A percentile compares a stretch with the other conserved stretches of the same genome.
Evolutionary conservation across 2,113 vertebrate genomes (phyloP).

Genomic region (Phrynocephalus versicolor): DNA sequence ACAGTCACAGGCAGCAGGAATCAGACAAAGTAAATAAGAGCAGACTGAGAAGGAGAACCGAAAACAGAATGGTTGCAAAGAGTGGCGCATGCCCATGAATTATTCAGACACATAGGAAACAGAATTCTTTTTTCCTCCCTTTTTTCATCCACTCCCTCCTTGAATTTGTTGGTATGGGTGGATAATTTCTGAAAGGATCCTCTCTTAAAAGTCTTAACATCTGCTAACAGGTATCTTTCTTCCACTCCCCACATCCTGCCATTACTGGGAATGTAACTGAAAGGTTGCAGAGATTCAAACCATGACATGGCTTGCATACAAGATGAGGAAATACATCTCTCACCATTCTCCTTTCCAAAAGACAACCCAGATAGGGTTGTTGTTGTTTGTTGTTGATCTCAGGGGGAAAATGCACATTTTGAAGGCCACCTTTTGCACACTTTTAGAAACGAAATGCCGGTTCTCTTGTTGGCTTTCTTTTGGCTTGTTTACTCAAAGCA

Average conservation of each 20-base stretch:
- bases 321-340: not conserved
- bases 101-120: not conserved
- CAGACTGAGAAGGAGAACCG: conserved; percentile 3
- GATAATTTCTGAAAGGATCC: not conserved
- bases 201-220: not conserved
- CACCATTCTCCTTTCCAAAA: no score
- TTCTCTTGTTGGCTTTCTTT: no score
- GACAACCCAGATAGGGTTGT: no score
- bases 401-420: no score
- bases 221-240: not conserved
- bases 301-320: no score
- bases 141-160: not conserved
- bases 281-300: not conserved
- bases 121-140: not conserved
- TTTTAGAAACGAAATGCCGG: no score
- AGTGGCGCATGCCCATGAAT: conserved; percentile 21
- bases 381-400: no score
- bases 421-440: no score
- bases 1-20: conserved; percentile 34
- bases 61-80: conserved; percentile 25
- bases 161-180: not conserved
- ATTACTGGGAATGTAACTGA: not conserved
- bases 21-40: conserved; percentile 42
- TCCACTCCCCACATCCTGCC: not conserved
- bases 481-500: no score